phyloP scores from a whole-genome alignment of 2,888 invertebrate genomes.

The Smittia sp. region DNA sequence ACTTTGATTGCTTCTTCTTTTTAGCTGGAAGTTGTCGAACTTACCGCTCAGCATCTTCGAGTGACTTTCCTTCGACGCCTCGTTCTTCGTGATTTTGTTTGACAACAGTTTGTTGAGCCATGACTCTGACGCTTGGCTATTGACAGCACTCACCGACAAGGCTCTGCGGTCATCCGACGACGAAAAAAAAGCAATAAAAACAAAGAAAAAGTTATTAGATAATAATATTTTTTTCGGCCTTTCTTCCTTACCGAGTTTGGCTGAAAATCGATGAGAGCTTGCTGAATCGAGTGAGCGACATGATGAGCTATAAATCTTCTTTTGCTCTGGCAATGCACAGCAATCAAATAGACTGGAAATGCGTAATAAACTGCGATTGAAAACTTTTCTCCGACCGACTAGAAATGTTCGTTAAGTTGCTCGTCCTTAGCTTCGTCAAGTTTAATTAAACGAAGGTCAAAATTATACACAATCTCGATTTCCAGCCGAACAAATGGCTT shows the following conservation, averaged over 20 bases:
- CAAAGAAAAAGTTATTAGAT: no score
- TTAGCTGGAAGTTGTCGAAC: not conserved
- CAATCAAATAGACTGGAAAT: no score
- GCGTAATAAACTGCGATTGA: no score
- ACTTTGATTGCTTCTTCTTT: not conserved
- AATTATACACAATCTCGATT: no score
- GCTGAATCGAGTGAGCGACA: constrained; percentile 27
- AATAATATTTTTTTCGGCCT: not conserved
- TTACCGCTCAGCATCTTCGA: constrained; percentile 90
- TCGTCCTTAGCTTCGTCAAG: no score
- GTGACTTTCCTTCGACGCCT: constrained; percentile 83
- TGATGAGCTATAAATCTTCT: not conserved
- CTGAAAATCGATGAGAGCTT: constrained; percentile 10
- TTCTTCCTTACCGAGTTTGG: constrained; percentile 16
- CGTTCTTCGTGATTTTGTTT: constrained; percentile 77
- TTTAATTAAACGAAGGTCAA: no score
- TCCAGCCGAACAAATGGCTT: constrained; percentile 29
- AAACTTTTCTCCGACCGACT: no score
- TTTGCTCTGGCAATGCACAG: no score
- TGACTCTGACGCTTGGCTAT: constrained; percentile 57
- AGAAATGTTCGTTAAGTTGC: no score
- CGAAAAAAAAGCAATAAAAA: not conserved
- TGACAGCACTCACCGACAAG: constrained; percentile 51
- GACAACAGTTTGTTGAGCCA: constrained; percentile 89
- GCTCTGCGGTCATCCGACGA: no score